These are phyloP conservation scores for Lacerta agilis DNA, from an alignment of 2,797 vertebrate genomes.

Conservation along the genomic window DNA sequence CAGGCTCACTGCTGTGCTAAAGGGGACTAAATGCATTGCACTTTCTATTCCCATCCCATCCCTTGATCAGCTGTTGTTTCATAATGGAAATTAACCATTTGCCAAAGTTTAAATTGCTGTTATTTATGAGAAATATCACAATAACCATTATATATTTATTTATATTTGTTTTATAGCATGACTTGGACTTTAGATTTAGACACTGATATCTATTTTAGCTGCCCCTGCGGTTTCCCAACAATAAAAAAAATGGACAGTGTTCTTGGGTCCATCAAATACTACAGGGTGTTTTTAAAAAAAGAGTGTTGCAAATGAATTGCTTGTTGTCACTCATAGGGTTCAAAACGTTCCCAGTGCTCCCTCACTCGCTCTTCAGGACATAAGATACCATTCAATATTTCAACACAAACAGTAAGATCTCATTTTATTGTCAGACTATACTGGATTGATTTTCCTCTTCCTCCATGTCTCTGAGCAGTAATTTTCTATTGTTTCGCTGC, in stretches of 20 bases:
- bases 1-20: background rate
- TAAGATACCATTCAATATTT: background rate
- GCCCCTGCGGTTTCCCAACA: background rate
- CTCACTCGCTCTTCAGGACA: background rate
- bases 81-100: background rate
- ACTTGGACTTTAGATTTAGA: background rate
- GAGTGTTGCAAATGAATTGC: slow-evolving; percentile 1
- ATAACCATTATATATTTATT: background rate
- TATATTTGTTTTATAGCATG: background rate
- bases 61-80: background rate
- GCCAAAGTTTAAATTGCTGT: background rate
- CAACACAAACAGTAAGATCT: background rate
- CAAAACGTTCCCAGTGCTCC: background rate
- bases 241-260: background rate
- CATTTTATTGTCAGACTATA: slow-evolving; percentile 3
- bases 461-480: slow-evolving; percentile 12
- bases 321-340: background rate
- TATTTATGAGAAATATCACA: background rate
- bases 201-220: background rate
- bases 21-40: background rate
- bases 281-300: background rate
- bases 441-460: background rate
- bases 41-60: background rate
- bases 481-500: slow-evolving; percentile 28
- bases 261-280: background rate